Percentiles rank a stretch among this genome's conserved stretches.
Conservation (phyloP, 2,113 vertebrate species). For the Rhinichthys klamathensis region DNA sequence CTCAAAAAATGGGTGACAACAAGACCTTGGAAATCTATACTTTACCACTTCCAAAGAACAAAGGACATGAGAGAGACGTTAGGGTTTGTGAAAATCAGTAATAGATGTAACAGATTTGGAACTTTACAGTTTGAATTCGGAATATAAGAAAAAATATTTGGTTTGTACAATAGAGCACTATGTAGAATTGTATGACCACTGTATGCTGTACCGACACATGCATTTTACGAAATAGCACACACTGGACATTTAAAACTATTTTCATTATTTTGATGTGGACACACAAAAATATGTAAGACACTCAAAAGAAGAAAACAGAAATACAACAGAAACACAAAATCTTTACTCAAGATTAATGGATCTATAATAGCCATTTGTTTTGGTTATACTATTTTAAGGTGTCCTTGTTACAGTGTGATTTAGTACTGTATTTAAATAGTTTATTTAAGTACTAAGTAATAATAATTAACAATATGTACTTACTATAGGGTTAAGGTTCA, state of each 20-base stretch:
- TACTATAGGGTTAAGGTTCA: no score
- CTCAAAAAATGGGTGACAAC: background rate
- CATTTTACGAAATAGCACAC: background rate
- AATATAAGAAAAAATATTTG: background rate
- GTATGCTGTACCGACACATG: background rate
- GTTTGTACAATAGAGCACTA: background rate
- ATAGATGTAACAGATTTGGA: background rate
- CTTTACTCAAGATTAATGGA: background rate
- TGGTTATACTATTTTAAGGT: no score
- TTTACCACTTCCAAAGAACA: background rate
- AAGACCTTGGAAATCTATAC: background rate
- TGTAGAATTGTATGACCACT: background rate
- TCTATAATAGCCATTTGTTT: background rate
- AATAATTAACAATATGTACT: no score
- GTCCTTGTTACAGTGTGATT: no score
- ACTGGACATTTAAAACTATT: background rate
- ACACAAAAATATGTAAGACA: background rate
- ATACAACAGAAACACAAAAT: background rate
- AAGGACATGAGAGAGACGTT: background rate
- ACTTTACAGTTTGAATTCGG: background rate
- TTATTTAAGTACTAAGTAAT: no score
- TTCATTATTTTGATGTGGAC: constrained; percentile 14
- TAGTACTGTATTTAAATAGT: no score
- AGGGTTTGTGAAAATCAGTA: background rate
- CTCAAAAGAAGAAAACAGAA: constrained; percentile 1